These are phyloP conservation scores for Sebastolobus alascanus DNA, from an alignment of 2,797 vertebrate species.

Conservation along the genomic window DNA sequence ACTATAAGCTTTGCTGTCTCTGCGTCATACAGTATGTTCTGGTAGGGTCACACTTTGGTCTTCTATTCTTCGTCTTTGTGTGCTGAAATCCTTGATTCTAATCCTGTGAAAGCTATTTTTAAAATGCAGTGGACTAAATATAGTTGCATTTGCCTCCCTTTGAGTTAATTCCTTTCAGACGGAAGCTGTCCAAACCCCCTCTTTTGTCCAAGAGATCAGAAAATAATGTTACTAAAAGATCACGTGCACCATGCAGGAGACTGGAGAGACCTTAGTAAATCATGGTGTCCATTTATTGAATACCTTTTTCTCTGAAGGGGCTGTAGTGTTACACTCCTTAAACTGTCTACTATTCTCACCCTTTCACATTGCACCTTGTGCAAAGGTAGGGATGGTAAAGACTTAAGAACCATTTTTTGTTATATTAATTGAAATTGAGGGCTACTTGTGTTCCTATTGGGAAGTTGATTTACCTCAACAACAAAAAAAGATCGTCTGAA, in stretches of 20 bases:
- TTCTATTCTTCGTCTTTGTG: not conserved
- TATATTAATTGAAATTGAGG: no score
- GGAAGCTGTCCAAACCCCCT: not conserved
- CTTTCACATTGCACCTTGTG: not conserved
- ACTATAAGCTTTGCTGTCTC: not conserved
- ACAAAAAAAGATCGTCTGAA: no score
- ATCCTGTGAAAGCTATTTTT: conserved; percentile 14
- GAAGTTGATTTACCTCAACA: no score
- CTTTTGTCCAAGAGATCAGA: conserved; percentile 12
- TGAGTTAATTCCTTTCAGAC: not conserved
- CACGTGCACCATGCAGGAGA: not conserved
- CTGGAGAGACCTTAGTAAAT: not conserved
- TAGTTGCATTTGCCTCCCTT: conserved; percentile 5
- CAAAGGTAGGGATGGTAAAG: no score
- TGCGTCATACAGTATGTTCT: not conserved
- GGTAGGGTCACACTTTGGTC: not conserved
- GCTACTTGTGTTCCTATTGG: no score
- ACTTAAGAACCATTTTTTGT: no score
- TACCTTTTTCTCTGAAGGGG: not conserved
- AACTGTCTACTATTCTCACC: no score
- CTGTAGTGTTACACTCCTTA: no score
- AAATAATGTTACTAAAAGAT: not conserved
- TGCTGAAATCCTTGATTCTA: conserved; percentile 18
- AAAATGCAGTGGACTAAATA: conserved; percentile 15
- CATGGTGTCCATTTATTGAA: not conserved